These are phyloP conservation scores for Planiliza haematocheilus DNA, from an alignment of 2,113 vertebrate genomes.

Conservation along the genomic window DNA sequence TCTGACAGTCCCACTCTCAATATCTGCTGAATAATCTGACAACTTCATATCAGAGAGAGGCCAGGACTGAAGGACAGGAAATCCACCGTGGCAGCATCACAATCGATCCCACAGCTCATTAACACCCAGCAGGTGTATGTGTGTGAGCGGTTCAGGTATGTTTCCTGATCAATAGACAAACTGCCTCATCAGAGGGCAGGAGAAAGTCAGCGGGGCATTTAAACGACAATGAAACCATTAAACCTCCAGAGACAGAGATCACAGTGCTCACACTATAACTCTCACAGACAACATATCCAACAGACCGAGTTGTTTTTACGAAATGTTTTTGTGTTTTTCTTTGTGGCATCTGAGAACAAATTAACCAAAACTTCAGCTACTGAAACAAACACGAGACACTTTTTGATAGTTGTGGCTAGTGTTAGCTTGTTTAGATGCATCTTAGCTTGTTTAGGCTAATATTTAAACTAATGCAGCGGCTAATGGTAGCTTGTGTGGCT, in stretches of 20 bases:
- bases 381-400: too few relatives aligned
- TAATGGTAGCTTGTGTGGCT: too few relatives aligned
- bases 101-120: conserved; percentile 25
- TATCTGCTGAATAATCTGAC: conserved; percentile 14
- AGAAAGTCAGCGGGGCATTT: conserved; percentile 29
- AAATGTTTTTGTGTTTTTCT: too few relatives aligned
- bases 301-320: too few relatives aligned
- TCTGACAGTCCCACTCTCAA: too few relatives aligned
- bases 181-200: conserved; percentile 55
- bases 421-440: too few relatives aligned
- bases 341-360: too few relatives aligned
- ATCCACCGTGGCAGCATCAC: conserved; percentile 3
- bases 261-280: neutral
- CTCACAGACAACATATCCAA: too few relatives aligned
- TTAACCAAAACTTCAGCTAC: too few relatives aligned
- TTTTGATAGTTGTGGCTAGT: too few relatives aligned
- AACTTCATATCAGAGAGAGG: conserved; percentile 1
- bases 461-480: too few relatives aligned
- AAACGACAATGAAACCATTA: neutral
- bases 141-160: conserved; percentile 42
- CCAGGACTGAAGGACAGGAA: conserved; percentile 21
- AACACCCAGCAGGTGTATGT: conserved; percentile 2
- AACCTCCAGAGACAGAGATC: neutral
- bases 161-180: conserved; percentile 63
- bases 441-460: too few relatives aligned